Percentiles rank a stretch among this genome's conserved stretches.
Evolutionary conservation across 2,113 vertebrate genomes (phyloP).

Genomic region (Microtus ochrogaster): DNA sequence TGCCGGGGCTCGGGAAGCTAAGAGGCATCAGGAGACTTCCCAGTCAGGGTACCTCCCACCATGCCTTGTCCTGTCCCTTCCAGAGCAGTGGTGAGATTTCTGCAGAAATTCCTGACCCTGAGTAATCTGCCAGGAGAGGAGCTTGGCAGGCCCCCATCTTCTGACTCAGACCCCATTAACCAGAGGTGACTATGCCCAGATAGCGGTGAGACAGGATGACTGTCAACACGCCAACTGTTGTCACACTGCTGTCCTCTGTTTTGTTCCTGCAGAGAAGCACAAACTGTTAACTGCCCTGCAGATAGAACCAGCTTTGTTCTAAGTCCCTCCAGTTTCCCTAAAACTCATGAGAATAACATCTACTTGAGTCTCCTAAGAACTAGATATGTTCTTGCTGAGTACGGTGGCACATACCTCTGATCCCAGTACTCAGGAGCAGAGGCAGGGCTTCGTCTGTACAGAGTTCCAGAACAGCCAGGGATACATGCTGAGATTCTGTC

Average conservation of each 20-base stretch:
- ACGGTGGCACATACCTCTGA: background rate
- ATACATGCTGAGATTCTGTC: background rate
- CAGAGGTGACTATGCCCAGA: background rate
- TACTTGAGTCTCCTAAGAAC: background rate
- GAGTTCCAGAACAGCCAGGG: background rate
- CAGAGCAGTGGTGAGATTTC: background rate
- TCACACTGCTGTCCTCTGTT: background rate
- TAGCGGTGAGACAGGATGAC: background rate
- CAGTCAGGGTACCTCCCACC: background rate
- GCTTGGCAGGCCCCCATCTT: background rate
- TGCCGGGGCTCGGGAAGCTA: background rate
- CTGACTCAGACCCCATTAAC: background rate
- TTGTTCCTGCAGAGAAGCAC: background rate
- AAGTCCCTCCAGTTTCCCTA: background rate
- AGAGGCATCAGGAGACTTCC: no score
- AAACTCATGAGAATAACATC: background rate
- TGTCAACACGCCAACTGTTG: background rate
- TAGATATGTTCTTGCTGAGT: background rate
- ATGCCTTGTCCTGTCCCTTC: background rate
- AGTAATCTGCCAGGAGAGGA: background rate
- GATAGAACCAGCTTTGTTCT: background rate
- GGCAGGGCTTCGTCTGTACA: no score
- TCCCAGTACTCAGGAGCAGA: background rate
- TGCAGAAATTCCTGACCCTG: background rate
- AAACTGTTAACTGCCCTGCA: background rate